Conservation (phyloP, 2,113 vertebrate genomes). For the Speoplatyrhinus poulsoni region DNA sequence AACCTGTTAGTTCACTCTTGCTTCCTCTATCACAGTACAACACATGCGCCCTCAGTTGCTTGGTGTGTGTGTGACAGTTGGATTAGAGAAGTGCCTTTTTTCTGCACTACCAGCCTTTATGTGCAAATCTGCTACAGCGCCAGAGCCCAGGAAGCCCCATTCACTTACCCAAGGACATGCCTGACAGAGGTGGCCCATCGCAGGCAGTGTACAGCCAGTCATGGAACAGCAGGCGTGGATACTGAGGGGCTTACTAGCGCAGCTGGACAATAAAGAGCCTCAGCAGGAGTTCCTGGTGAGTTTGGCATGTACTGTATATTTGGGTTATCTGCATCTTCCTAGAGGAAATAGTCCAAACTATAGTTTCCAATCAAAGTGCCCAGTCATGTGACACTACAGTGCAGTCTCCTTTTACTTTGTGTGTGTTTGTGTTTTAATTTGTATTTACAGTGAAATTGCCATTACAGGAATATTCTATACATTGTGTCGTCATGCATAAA, state of each 20-base stretch:
- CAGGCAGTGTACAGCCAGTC: constrained; percentile 38
- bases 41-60: not conserved
- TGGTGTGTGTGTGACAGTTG: constrained; percentile 48
- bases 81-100: constrained; percentile 49
- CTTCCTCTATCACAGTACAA: constrained; percentile 63
- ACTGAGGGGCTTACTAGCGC: constrained; percentile 65
- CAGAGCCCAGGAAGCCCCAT: not conserved
- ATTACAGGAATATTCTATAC: not conserved
- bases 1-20: constrained; percentile 72
- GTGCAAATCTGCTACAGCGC: constrained; percentile 6
- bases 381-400: too few species aligned
- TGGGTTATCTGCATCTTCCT: not conserved
- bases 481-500: not conserved
- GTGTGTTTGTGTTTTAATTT: not conserved
- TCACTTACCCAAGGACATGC: constrained; percentile 50
- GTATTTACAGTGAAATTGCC: too few species aligned
- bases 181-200: constrained; percentile 34
- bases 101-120: constrained; percentile 15
- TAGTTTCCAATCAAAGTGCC: not conserved
- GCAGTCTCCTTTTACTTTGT: too few species aligned
- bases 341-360: not conserved
- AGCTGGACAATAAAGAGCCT: constrained; percentile 61
- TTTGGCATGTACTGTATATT: constrained; percentile 8
- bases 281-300: constrained; percentile 75
- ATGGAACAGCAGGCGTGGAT: constrained; percentile 71